Evolutionary conservation across 2,888 invertebrate genomes (phyloP).

Genomic region (Leuctra nigra): DNA sequence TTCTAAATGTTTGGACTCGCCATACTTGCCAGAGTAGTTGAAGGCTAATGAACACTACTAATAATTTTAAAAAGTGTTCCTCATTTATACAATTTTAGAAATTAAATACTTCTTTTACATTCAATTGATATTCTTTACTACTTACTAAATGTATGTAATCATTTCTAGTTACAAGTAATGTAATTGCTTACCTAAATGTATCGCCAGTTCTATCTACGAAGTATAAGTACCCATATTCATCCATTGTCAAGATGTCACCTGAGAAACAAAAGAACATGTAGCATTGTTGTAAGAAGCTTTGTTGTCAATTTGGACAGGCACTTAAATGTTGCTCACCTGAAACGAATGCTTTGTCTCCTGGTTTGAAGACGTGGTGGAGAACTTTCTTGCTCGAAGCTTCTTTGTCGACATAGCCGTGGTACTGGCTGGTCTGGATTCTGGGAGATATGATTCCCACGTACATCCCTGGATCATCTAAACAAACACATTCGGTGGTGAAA

Average conservation of each 20-base stretch:
- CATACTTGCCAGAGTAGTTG: too few species aligned
- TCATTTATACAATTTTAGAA: too few species aligned
- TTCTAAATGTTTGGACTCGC: too few species aligned
- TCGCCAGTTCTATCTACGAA: constrained; percentile 60
- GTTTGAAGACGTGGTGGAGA: constrained; percentile 54
- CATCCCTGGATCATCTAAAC: constrained; percentile 73
- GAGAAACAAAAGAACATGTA: not conserved
- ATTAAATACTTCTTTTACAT: too few species aligned
- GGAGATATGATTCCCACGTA: constrained; percentile 67
- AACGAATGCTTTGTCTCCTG: constrained; percentile 58
- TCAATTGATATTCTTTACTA: too few species aligned
- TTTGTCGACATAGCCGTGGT: constrained; percentile 59
- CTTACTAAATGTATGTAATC: too few species aligned
- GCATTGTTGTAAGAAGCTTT: not conserved
- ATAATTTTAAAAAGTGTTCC: too few species aligned
- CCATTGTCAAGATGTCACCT: constrained; percentile 45
- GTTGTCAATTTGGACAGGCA: too few species aligned
- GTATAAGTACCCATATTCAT: constrained; percentile 55
- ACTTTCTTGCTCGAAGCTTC: constrained; percentile 58
- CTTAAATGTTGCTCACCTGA: too few species aligned
- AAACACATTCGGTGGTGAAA: too few species aligned
- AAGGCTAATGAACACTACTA: too few species aligned
- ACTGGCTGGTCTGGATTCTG: constrained; percentile 58
- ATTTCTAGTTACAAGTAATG: too few species aligned
- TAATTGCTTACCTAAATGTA: constrained; percentile 47